These are phyloP conservation scores for Buphagus erythrorhynchus DNA, from an alignment of 2,797 vertebrate species.

Conservation along the genomic window DNA sequence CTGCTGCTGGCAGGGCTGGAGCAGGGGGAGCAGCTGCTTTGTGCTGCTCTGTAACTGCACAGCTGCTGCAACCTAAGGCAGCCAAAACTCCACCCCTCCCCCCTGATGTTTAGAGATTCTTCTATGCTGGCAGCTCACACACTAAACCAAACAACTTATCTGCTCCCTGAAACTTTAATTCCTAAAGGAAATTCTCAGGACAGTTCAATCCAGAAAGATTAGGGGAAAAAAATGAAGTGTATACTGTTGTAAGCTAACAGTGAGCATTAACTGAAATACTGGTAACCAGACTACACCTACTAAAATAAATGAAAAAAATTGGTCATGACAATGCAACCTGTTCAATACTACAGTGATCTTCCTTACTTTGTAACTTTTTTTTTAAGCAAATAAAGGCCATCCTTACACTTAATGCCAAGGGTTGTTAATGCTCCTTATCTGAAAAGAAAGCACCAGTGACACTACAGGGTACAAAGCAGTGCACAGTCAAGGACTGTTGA, in stretches of 20 bases:
- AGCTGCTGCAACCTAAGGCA: not conserved
- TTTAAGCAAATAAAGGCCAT: constrained; percentile 71
- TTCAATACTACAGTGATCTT: constrained; percentile 22
- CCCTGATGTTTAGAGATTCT: not conserved
- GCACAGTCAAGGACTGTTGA: not conserved
- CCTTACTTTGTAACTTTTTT: constrained; percentile 69
- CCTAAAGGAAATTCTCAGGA: constrained; percentile 37
- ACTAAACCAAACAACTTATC: not conserved
- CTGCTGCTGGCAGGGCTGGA: not conserved
- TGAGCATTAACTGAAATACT: constrained; percentile 30
- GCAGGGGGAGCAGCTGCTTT: not conserved
- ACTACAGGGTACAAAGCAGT: not conserved
- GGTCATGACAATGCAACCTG: not conserved
- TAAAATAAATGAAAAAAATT: not conserved
- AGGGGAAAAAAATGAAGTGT: not conserved
- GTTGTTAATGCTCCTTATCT: not conserved
- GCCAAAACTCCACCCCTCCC: not conserved
- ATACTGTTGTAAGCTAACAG: not conserved
- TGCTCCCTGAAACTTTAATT: not conserved
- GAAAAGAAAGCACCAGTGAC: not conserved
- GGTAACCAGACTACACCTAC: constrained; percentile 13
- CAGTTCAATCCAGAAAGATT: constrained; percentile 11
- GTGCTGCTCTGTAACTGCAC: not conserved
- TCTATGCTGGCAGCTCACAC: not conserved
- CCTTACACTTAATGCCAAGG: constrained; percentile 42